Base-by-base conservation (phyloP, 2,888 invertebrate species). In the Brachyptera putata region DNA sequence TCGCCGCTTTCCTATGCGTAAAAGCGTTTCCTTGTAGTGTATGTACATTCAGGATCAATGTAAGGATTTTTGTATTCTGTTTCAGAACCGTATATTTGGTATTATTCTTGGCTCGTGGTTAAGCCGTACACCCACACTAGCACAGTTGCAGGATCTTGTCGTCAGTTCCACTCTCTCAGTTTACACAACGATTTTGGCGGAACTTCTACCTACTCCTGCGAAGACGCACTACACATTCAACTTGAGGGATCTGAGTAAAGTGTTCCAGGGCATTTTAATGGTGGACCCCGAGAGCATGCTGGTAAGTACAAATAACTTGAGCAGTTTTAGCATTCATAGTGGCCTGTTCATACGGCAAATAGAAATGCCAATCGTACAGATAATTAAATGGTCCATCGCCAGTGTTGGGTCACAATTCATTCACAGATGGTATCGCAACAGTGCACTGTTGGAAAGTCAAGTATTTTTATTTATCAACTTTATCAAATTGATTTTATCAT, bases 171-270 rank as follows among this genome's bases (percentile, higher is more conserved):
- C 87, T 0, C 75, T 90, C 63, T 78, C 80, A 1, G 80, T 91
- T 9, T 91, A 87, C 75, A 77, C 76, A 46, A 80, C 79, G 1
- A 80, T 89, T 61, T 79, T 84, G 36, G 76, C 77, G 5, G 87
- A 88, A 68, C 77, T 95, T 59, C 76, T 93, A 11, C 94, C 95
- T 0, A 95, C 93, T 0, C 94, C 95, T 0, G 81, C 89, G 21
- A 94, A 93, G 73, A 91, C 90, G 0, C 94, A 94, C 75, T 95
- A 95, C 69, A 87, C 92, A 1, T 95, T 94, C 75, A 95, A 94
- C 75, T 73, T 95, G 67, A 77, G 94, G 16, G 95, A 95, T 73
- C 82, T 95, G 63, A 86, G 91, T 60, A 85, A 91, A 68, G 89
- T 94, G 16, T 89, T 90, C 70, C 86, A 89, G 76, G 91, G 91